These are phyloP conservation scores for Papilio xuthus DNA, from an alignment of 1,140 invertebrate species.

Conservation along the genomic window DNA sequence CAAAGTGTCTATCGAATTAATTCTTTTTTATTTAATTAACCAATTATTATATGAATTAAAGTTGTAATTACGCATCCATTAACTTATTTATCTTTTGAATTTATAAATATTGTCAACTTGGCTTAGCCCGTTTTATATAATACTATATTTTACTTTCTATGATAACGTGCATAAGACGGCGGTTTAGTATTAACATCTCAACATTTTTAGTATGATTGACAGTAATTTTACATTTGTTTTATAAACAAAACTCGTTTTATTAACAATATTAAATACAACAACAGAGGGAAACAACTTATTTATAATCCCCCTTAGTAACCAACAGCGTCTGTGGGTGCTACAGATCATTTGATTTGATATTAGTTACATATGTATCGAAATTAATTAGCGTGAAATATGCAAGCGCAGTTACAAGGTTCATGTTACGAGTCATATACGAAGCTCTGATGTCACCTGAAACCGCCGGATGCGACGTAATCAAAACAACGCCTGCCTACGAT, in stretches of 20 bases:
- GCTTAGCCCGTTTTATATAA: background rate
- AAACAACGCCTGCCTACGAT: slow-evolving; percentile 50
- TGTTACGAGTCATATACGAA: slow-evolving; percentile 49
- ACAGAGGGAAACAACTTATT: too few relatives aligned
- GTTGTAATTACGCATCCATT: background rate
- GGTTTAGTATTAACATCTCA: too few relatives aligned
- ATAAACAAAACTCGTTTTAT: too few relatives aligned
- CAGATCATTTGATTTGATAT: background rate
- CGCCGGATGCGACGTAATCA: slow-evolving; percentile 52
- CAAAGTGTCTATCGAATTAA: slow-evolving; percentile 3
- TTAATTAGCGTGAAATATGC: slow-evolving; percentile 30
- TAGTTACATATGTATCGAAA: slow-evolving; percentile 14
- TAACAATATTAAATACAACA: too few relatives aligned
- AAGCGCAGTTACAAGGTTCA: slow-evolving; percentile 41
- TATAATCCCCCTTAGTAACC: background rate
- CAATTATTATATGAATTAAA: background rate
- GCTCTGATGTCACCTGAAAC: slow-evolving; percentile 49
- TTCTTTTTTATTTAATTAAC: background rate
- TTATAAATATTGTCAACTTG: too few relatives aligned
- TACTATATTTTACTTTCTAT: too few relatives aligned
- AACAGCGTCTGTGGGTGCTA: background rate
- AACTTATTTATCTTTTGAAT: too few relatives aligned
- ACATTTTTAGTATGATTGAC: too few relatives aligned
- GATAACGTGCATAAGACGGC: too few relatives aligned
- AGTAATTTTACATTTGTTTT: too few relatives aligned